A percentile compares a stretch with the other conserved stretches of the same genome.
Evolutionary conservation across 2,888 invertebrate species (phyloP).

Genomic region (Latrodectus elegans): DNA sequence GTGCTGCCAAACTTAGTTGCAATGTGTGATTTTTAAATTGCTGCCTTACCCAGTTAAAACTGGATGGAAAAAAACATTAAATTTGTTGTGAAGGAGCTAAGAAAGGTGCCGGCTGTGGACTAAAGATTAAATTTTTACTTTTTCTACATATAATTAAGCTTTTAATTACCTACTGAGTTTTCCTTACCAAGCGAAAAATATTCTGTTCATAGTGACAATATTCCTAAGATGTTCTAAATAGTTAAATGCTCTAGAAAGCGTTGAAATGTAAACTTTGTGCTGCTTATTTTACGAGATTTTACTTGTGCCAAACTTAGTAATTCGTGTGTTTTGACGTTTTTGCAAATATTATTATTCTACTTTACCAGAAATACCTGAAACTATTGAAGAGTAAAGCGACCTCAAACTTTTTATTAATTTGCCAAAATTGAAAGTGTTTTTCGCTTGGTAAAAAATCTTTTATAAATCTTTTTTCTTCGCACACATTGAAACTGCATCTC

Average conservation of each 20-base stretch:
- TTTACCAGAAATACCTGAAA: background rate
- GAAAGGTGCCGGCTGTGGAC: background rate
- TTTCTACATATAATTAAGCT: background rate
- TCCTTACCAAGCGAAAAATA: background rate
- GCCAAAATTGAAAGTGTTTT: conserved; percentile 14
- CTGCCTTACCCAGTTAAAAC: background rate
- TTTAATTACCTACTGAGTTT: background rate
- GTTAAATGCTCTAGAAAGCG: background rate
- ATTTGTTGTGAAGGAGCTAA: background rate
- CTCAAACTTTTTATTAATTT: background rate
- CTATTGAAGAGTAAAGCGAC: background rate
- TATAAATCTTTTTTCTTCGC: background rate
- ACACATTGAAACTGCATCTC: background rate
- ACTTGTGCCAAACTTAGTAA: too few relatives aligned
- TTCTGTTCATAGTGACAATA: background rate
- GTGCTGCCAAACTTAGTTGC: background rate
- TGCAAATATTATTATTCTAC: too few relatives aligned
- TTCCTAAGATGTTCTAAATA: background rate
- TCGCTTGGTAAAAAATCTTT: conserved; percentile 14
- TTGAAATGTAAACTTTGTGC: background rate
- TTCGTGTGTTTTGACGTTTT: too few relatives aligned
- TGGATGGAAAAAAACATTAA: background rate
- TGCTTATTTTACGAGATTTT: too few relatives aligned
- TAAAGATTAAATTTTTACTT: background rate
- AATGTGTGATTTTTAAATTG: background rate